Conservation (phyloP, 2,113 vertebrate species). For the Dolichotis patagonum region DNA sequence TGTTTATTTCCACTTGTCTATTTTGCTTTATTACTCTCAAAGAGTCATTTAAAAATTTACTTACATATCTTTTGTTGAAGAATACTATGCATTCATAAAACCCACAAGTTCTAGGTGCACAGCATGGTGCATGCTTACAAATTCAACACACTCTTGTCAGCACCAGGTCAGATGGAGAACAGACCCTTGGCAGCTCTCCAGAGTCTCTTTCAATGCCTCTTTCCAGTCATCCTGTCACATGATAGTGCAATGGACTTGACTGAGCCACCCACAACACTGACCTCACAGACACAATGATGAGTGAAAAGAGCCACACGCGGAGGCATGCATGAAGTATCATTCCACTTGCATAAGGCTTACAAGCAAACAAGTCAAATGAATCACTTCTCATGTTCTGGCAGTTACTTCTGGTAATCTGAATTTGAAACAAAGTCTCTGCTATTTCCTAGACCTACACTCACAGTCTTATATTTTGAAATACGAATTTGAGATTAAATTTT, state of each 20-base stretch:
- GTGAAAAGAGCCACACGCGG: neutral
- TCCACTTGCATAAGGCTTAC: no score
- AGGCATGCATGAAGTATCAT: fast-evolving
- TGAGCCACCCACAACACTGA: fast-evolving
- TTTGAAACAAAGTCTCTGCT: neutral
- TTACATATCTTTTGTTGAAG: neutral
- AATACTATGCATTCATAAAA: neutral
- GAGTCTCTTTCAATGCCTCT: neutral
- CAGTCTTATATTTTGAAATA: neutral
- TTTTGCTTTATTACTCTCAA: neutral
- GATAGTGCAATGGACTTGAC: neutral
- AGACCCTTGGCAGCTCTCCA: neutral
- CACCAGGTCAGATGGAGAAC: neutral
- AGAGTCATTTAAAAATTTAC: neutral
- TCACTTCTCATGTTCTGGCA: neutral
- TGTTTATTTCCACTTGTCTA: neutral
- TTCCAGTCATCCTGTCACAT: neutral
- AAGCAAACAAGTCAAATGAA: neutral
- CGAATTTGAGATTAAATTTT: neutral
- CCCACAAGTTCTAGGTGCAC: neutral
- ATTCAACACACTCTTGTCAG: neutral
- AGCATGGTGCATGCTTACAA: neutral
- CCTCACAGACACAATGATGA: neutral
- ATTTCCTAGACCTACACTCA: neutral
- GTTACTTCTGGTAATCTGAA: neutral